A percentile compares a stretch with the other conserved stretches of the same genome.
Evolutionary conservation across 2,797 vertebrate species (phyloP).

Genomic region (Gorsachius magnificus): DNA sequence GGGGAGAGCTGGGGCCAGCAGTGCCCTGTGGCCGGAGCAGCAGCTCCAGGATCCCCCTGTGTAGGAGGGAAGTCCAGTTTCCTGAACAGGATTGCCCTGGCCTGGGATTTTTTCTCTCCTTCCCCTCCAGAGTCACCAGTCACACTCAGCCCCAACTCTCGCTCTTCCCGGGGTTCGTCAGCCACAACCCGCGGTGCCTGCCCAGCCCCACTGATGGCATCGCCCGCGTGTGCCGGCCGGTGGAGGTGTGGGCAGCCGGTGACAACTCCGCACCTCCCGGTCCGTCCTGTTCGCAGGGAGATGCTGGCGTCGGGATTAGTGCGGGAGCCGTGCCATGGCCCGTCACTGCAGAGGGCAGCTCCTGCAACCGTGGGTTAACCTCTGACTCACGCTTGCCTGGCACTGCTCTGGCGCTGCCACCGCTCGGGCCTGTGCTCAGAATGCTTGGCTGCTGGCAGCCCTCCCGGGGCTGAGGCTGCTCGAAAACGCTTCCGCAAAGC

Average conservation of each 20-base stretch:
- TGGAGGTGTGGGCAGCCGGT: fast-evolving
- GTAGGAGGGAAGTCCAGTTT: fast-evolving
- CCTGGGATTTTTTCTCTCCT: not conserved
- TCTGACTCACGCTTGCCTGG: not conserved
- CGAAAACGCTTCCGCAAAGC: fast-evolving
- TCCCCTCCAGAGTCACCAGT: fast-evolving
- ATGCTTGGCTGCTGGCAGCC: not conserved
- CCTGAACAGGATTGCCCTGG: not conserved
- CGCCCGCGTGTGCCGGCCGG: fast-evolving
- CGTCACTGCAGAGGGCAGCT: not conserved
- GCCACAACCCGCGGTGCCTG: fast-evolving
- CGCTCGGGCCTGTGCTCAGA: not conserved
- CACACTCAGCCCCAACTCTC: not conserved
- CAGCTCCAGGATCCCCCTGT: not conserved
- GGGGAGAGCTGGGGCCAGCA: fast-evolving
- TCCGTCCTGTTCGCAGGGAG: not conserved
- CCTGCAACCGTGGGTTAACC: fast-evolving
- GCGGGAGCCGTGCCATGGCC: fast-evolving
- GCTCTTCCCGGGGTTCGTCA: fast-evolving
- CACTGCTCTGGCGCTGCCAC: fast-evolving
- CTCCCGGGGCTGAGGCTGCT: not conserved
- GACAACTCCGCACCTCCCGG: not conserved
- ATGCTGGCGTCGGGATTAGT: not conserved
- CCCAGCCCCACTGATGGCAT: not conserved
- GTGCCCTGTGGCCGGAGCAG: fast-evolving